Evolutionary conservation across 1,140 invertebrate genomes (phyloP), one percentile per base, ranked within the genome.

Genomic region (Mercenaria mercenaria): DNA sequence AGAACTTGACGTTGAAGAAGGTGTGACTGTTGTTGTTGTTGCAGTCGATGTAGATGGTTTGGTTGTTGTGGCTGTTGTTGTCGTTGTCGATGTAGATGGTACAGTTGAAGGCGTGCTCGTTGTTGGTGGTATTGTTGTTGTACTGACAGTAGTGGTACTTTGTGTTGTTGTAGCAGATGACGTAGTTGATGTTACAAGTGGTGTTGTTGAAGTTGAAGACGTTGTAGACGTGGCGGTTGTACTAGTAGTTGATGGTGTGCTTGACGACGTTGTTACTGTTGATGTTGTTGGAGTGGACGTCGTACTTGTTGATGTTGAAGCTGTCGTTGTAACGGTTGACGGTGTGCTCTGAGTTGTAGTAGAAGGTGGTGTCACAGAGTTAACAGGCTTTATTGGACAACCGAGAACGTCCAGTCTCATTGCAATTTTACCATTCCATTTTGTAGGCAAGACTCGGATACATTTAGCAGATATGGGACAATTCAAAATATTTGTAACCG

Each of bases 361-460:
- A 0, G 87, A 50, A 20, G 43, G 37, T 15, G 10, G 15, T 43
- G 79, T 83, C 3, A 74, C 47, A 13, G 41, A 23, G 59, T 26
- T 39, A 41, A 1, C n/a, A 18, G 79, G 67, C 37, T 61, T 89
- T 32, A 80, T 88, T 26, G 64, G 59, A 43, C 86, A 80, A 23
- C 86, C 84, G 13, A 87, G 39, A 15, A 77, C 20, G 37, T 87
- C 84, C 47, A 87, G 8, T 56, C 84, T 76, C 72, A 87, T 56
- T 23, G 72, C 47, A 43, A 79, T 76, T n/a, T 79, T 47, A 29
- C 56, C 52, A 34, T 87, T 76, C 69, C 69, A 87, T 61, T 50
- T 23, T 0, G 34, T 43, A 43, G 84, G 84, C 23, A 76, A n/a
- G 2, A 87, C 1, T 6, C 86, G 41, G 11, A 88, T 81, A 72